Evolutionary conservation across 2,113 vertebrate genomes (phyloP), one percentile per base, ranked within the genome.

Genomic region (Elanoides forficatus): DNA sequence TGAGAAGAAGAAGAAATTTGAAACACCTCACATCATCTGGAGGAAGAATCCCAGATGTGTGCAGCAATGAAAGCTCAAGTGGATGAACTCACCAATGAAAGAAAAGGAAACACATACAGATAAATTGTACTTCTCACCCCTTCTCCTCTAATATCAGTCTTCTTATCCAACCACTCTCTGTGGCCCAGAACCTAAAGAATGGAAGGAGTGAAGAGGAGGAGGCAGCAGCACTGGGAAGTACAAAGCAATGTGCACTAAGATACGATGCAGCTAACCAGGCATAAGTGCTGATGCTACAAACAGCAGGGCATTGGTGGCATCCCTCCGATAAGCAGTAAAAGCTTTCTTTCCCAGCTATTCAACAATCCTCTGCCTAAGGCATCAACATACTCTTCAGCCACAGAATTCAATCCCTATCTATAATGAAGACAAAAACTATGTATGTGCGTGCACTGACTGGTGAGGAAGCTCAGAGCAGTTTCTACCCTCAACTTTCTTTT

Each of bases 301-400:
- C 72, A 92, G 72, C 76, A 72, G 83, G 70, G 73, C 84, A 71
- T 12, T 67, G 65, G 34, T 1, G 0, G 87, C 59, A 21, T 34
- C 58, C 56, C 47, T 78, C 40, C 0, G 1, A 88, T 62, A 95
- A 86, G 40, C 3, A 0, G 60, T n/a, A 60, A 84, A 89, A 91
- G 81, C 81, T 91, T 91, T 81, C 81, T 84, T 95, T 70, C 63
- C 82, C 47, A 96, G 88, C 86, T 91, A 62, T 81, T 96, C 5
- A 5, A 73, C 86, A 94, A 71, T 55, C 76, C 73, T 81, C 56
- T 93, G 83, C 91, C 92, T 95, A 95, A 95, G 91, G 95, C 76
- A 93, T 91, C 91, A 95, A 94, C 68, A 94, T 71, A 63, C 80
- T 89, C 65, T 89, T 93, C 86, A 88, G 84, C 30, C 40, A 68